Conservation (phyloP, 2,888 invertebrate species). For the Nineta flava region DNA sequence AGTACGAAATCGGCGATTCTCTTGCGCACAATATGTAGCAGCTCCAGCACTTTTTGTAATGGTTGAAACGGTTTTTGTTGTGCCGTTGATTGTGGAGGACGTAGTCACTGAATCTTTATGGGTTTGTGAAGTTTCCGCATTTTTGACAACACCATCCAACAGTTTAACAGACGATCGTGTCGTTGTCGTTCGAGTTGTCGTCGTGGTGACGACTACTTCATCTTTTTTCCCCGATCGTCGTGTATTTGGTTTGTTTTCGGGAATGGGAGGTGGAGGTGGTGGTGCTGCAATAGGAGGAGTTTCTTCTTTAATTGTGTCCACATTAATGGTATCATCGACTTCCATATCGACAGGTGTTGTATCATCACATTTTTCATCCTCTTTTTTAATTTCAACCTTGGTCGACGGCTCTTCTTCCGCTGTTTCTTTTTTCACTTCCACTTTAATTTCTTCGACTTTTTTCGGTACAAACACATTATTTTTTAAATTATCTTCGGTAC, state of each 20-base stretch:
- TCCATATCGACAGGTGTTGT: conserved; percentile 31
- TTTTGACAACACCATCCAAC: conserved; percentile 33
- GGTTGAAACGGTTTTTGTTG: conserved; percentile 21
- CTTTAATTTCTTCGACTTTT: conserved; percentile 11
- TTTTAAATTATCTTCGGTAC: conserved; percentile 32
- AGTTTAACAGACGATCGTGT: conserved; percentile 25
- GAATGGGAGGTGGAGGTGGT: background rate
- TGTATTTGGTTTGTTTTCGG: conserved; percentile 8
- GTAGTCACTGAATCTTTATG: conserved; percentile 27
- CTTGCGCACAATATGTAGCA: conserved; percentile 30
- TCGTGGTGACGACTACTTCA: conserved; percentile 22
- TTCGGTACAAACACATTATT: conserved; percentile 20
- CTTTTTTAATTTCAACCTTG: conserved; percentile 15
- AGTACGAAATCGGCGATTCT: conserved; percentile 47
- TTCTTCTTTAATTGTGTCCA: conserved; percentile 18
- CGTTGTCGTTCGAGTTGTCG: conserved; percentile 27
- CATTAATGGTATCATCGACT: conserved; percentile 22
- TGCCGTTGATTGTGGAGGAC: conserved; percentile 17
- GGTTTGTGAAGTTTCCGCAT: conserved; percentile 30
- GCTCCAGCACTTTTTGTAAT: conserved; percentile 21
- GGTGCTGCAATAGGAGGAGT: too few relatives aligned
- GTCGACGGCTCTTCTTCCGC: conserved; percentile 6
- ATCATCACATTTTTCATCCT: conserved; percentile 15
- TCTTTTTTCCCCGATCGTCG: too few relatives aligned
- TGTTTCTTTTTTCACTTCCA: conserved; percentile 12